phyloP scores from a whole-genome alignment of 2,113 vertebrate species.

The Atherinomorus stipes region DNA sequence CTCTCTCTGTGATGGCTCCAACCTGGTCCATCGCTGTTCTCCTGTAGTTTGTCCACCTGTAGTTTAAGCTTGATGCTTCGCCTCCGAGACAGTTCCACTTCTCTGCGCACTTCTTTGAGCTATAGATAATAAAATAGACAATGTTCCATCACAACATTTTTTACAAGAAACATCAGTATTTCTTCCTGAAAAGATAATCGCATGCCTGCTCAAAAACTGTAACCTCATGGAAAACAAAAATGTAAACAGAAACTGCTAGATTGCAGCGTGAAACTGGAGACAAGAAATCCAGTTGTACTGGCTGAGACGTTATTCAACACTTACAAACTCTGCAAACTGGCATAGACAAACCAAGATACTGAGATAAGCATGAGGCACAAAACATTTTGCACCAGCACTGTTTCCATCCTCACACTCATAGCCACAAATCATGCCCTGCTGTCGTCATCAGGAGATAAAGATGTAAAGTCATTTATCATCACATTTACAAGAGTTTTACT shows the following conservation, averaged over 20 bases:
- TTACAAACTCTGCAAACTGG: not conserved
- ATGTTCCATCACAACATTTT: not conserved
- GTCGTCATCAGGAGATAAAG: constrained; percentile 1
- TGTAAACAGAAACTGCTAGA: constrained; percentile 64
- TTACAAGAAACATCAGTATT: not conserved
- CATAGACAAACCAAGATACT: not conserved
- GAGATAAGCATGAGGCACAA: not conserved
- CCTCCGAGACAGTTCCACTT: constrained; percentile 79
- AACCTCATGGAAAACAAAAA: not conserved
- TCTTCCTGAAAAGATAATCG: not conserved
- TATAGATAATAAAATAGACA: constrained; percentile 41
- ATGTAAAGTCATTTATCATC: not conserved
- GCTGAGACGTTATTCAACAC: constrained; percentile 16
- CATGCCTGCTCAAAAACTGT: not conserved
- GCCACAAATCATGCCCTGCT: constrained; percentile 12
- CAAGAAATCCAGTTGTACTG: constrained; percentile 28
- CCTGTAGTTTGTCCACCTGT: constrained; percentile 83
- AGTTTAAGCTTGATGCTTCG: constrained; percentile 81
- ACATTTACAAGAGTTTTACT: not conserved
- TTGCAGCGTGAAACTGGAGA: constrained; percentile 41
- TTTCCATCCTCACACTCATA: not conserved
- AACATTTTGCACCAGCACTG: not conserved
- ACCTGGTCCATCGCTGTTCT: constrained; percentile 64
- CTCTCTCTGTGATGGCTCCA: constrained; percentile 78
- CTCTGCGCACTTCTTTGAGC: constrained; percentile 82